Evolutionary conservation across 2,113 vertebrate genomes (phyloP).

Genomic region (Callaeas wilsoni): DNA sequence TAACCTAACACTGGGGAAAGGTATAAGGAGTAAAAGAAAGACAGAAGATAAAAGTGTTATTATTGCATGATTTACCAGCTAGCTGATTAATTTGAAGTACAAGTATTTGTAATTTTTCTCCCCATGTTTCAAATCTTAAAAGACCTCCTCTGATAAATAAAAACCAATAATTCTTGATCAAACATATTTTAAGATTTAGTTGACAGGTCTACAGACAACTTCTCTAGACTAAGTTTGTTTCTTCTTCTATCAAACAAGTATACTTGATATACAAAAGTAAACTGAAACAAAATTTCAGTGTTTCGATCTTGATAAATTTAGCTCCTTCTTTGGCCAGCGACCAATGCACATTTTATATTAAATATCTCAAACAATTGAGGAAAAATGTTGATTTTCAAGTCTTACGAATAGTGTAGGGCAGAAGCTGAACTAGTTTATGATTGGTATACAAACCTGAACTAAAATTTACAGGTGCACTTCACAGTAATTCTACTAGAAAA

Average conservation of each 20-base stretch:
- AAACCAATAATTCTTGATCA: background rate
- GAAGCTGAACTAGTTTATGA: background rate
- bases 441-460: background rate
- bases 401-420: background rate
- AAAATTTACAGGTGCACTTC: background rate
- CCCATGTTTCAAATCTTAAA: background rate
- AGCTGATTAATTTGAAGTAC: background rate
- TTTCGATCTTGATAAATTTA: background rate
- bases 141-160: background rate
- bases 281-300: background rate
- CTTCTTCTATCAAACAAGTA: background rate
- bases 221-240: background rate
- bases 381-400: background rate
- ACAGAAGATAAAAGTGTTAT: background rate
- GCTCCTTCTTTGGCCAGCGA: background rate
- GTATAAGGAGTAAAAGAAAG: background rate
- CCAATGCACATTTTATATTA: background rate
- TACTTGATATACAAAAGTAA: background rate
- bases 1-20: background rate
- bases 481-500: background rate
- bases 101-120: background rate
- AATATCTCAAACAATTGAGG: background rate
- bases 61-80: background rate
- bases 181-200: background rate
- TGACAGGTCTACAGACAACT: background rate